Evolutionary conservation across 2,888 invertebrate genomes (phyloP), one percentile per base, ranked within the genome.

Genomic region (Anoplius nigerrimus): DNA sequence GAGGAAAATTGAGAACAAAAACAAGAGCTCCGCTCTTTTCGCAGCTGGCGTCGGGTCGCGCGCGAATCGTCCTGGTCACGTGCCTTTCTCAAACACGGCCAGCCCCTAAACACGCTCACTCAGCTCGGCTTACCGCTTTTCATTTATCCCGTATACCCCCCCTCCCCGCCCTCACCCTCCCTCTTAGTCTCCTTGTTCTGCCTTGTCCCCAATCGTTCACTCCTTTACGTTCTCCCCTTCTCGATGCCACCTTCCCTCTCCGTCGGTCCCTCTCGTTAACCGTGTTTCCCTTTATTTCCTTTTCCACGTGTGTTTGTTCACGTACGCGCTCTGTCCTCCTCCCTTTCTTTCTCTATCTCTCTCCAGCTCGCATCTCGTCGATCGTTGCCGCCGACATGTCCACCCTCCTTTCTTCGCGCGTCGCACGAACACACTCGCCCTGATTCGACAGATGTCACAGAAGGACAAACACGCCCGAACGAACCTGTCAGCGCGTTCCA

Each of bases 401-500:
- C 34, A 62, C 71, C 69, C 73, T 75, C 57, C 63, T 68, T 77
- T 72, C 75, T 75, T 72, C 68, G 68, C 65, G 63, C 57, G 63
- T 58, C 62, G 67, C 64, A 62, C 64, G 64, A 62, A 72, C 75
- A 70, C 72, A 68, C 34, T 24, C 3, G 57, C 72, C 66, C 76
- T 71, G 74, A 79, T 75, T 79, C 79, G 83, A 82, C 85, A 85
- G 84, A 84, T 82, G 84, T 83, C 83, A 83, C 81, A 71, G 74
- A 70, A 79, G 81, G 78, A 80, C 81, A 81, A 82, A 81, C 80
- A 82, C 78, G 72, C 72, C 69, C 75, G 72, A 71, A 69, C 70
- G 72, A 59, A 81, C 71, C 80, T 80, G 81, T 79, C 82, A 81
- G 58, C 72, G 72, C 70, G 74, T 62, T 67, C 76, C 70, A 71